phyloP scores from a whole-genome alignment of 1,140 invertebrate species.

The Drosophila novamexicana region DNA sequence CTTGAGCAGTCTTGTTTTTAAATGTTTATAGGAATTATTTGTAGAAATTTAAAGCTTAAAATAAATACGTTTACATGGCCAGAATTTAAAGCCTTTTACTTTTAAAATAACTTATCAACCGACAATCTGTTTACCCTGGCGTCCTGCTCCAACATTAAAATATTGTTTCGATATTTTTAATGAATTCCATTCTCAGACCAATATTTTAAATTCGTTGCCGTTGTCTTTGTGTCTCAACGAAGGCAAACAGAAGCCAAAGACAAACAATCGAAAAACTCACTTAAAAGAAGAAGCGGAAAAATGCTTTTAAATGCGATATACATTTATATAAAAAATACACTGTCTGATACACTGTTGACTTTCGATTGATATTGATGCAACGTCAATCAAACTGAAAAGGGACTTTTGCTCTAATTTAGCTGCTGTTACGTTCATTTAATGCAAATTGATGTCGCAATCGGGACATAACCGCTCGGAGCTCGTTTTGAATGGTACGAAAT shows the following conservation, averaged over 20 bases:
- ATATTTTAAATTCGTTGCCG: slow-evolving; percentile 44
- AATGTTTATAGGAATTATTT: too few species aligned
- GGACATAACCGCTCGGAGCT: slow-evolving; percentile 20
- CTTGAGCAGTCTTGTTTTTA: too few species aligned
- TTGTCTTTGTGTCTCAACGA: slow-evolving; percentile 31
- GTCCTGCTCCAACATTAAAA: slow-evolving; percentile 1
- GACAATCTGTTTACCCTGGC: neutral
- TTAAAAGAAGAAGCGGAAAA: slow-evolving; percentile 56
- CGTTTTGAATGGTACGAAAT: neutral
- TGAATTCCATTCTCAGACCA: slow-evolving; percentile 43
- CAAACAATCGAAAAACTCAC: slow-evolving; percentile 51
- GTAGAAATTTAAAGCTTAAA: neutral
- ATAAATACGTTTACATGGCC: too few species aligned
- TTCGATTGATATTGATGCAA: slow-evolving; percentile 60
- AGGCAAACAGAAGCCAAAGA: slow-evolving; percentile 64
- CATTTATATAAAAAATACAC: slow-evolving; percentile 12
- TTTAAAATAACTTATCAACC: neutral
- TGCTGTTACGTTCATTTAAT: slow-evolving; percentile 37
- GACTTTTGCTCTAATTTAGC: slow-evolving; percentile 43
- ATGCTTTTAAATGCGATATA: slow-evolving; percentile 54
- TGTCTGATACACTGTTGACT: slow-evolving; percentile 44
- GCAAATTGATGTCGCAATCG: slow-evolving; percentile 62
- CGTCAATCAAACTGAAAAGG: slow-evolving; percentile 41
- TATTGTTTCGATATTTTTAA: slow-evolving; percentile 36
- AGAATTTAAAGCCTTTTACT: neutral